Percentiles rank a stretch among this genome's conserved stretches.
phyloP scores from a whole-genome alignment of 2,797 vertebrate species.

The Poeciliopsis presidionis region DNA sequence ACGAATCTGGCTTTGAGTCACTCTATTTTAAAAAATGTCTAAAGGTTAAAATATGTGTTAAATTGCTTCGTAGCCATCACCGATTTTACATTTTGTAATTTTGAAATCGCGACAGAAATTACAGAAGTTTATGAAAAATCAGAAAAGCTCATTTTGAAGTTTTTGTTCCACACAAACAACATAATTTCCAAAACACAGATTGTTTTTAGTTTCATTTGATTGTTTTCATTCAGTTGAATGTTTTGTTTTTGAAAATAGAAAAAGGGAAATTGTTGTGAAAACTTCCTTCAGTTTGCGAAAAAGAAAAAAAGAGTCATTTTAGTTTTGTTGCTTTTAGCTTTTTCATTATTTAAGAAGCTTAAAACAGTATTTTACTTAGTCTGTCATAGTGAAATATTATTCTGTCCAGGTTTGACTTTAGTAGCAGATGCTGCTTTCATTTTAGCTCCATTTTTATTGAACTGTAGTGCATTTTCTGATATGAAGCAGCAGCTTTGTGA shows the following conservation, averaged over 20 bases:
- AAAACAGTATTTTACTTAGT: not conserved
- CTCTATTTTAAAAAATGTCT: not conserved
- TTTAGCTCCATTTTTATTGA: not conserved
- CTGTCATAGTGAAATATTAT: not conserved
- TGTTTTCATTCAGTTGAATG: no score
- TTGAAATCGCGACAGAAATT: not conserved
- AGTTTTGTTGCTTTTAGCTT: not conserved
- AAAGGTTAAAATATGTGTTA: not conserved
- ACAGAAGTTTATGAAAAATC: not conserved
- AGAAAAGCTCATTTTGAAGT: not conserved
- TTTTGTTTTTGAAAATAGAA: not conserved
- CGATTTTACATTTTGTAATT: not conserved
- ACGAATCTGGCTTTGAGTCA: not conserved
- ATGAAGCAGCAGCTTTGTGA: not conserved
- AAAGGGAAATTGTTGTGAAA: not conserved
- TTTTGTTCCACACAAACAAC: not conserved
- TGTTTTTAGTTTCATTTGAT: no score
- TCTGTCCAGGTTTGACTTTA: not conserved
- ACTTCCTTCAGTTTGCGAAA: not conserved
- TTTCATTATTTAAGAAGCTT: no score
- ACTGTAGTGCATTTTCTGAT: not conserved
- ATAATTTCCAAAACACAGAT: not conserved
- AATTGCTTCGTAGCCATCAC: not conserved
- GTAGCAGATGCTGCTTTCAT: not conserved
- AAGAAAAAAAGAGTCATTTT: not conserved